Conservation (phyloP, 2,113 vertebrate genomes). For the Furnarius figulus region DNA sequence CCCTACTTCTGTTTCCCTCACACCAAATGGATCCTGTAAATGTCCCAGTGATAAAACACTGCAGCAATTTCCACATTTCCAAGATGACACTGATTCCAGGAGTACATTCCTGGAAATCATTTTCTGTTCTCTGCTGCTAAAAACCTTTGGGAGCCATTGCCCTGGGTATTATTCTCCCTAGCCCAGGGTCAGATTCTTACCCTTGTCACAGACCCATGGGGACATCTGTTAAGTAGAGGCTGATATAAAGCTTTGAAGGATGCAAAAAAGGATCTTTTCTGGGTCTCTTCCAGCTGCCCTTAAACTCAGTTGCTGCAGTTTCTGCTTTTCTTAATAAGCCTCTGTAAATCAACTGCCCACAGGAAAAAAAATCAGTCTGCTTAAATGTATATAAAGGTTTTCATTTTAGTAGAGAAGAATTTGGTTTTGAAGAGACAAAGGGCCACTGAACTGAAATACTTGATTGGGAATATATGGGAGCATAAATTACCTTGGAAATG, state of each 20-base stretch:
- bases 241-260: not conserved
- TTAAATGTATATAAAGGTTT: not conserved
- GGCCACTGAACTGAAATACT: not conserved
- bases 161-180: not conserved
- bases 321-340: not conserved
- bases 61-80: not conserved
- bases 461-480: not conserved
- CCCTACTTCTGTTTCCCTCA: not conserved
- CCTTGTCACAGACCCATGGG: not conserved
- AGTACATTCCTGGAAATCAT: not conserved
- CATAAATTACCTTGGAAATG: not conserved
- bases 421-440: not conserved
- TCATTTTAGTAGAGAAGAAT: not conserved
- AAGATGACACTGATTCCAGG: not conserved
- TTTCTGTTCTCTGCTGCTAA: not conserved
- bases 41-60: not conserved
- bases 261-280: not conserved
- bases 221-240: not conserved
- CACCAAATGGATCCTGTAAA: not conserved
- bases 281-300: not conserved
- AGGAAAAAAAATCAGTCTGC: not conserved
- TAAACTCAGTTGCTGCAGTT: not conserved
- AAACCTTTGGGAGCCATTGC: not conserved
- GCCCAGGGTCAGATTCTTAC: not conserved
- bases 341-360: not conserved